These are phyloP conservation scores for Bradynema listronoti DNA, from an alignment of 1,140 invertebrate species.

Conservation along the genomic window DNA sequence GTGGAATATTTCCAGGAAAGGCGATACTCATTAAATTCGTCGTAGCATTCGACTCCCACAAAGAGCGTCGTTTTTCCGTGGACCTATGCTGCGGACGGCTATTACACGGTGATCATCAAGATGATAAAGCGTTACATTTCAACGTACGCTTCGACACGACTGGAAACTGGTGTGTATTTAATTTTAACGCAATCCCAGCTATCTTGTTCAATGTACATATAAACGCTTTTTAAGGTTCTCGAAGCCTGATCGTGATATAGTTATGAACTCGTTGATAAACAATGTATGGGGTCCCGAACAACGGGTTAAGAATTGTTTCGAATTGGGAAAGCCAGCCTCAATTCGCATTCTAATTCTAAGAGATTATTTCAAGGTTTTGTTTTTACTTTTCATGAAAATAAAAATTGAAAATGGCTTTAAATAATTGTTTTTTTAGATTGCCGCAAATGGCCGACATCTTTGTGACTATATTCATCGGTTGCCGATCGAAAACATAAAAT, in stretches of 20 bases:
- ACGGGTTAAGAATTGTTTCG: slow-evolving; percentile 22
- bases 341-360: slow-evolving; percentile 32
- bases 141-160: slow-evolving; percentile 40
- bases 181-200: background rate
- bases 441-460: slow-evolving; percentile 36
- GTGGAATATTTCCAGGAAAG: slow-evolving; percentile 40
- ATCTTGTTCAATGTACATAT: background rate
- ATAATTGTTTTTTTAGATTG: slow-evolving; percentile 18
- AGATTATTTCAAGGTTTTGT: slow-evolving; percentile 39
- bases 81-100: slow-evolving; percentile 40
- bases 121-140: slow-evolving; percentile 40
- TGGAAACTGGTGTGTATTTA: slow-evolving; percentile 11
- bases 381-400: slow-evolving; percentile 3
- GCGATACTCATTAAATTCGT: slow-evolving; percentile 39
- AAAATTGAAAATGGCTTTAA: slow-evolving; percentile 5
- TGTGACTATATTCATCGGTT: slow-evolving; percentile 40
- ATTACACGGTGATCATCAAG: slow-evolving; percentile 37
- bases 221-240: slow-evolving; percentile 23
- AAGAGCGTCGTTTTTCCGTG: slow-evolving; percentile 30
- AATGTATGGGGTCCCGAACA: slow-evolving; percentile 42
- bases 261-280: slow-evolving; percentile 41
- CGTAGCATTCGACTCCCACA: background rate
- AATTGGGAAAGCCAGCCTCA: slow-evolving; percentile 26
- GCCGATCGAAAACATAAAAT: slow-evolving; percentile 24
- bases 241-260: slow-evolving; percentile 36